phyloP scores from a whole-genome alignment of 2,888 invertebrate species.

The Pyrgus malvae region DNA sequence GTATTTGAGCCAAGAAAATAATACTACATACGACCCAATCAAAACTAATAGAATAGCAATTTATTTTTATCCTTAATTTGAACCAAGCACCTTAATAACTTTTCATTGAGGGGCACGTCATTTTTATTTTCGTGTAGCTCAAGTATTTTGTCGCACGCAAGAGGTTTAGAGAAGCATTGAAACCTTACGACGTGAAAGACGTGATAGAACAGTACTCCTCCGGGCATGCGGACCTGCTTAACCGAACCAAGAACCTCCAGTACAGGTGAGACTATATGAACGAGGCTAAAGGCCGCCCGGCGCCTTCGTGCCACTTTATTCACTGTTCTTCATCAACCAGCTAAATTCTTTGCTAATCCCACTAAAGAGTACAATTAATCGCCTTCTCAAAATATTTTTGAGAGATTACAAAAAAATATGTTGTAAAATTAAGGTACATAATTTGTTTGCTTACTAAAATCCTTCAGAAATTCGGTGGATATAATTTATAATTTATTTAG shows the following conservation, averaged over 20 bases:
- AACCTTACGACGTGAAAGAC: conserved; percentile 97
- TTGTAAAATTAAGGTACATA: too few relatives aligned
- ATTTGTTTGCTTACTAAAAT: too few relatives aligned
- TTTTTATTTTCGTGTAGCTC: conserved; percentile 84
- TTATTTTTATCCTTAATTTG: neutral
- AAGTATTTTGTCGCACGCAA: conserved; percentile 94
- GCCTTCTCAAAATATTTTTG: too few relatives aligned
- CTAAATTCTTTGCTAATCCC: neutral
- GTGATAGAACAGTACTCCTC: conserved; percentile 96
- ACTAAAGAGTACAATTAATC: neutral
- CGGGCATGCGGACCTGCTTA: conserved; percentile 93
- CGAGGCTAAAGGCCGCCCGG: conserved; percentile 11
- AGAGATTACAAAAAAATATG: too few relatives aligned
- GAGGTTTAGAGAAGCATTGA: conserved; percentile 95
- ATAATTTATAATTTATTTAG: too few relatives aligned
- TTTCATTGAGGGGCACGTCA: conserved; percentile 20
- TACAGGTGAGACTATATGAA: conserved; percentile 83
- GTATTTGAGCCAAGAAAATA: too few relatives aligned
- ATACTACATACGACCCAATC: neutral
- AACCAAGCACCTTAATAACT: neutral
- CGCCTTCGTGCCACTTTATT: conserved; percentile 37
- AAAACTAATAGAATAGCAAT: neutral
- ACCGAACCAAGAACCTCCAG: conserved; percentile 93
- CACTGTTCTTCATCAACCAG: conserved; percentile 44
- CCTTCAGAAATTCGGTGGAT: too few relatives aligned